Conservation (phyloP, 1,140 invertebrate species). For the Oncopodura yosiiana region DNA sequence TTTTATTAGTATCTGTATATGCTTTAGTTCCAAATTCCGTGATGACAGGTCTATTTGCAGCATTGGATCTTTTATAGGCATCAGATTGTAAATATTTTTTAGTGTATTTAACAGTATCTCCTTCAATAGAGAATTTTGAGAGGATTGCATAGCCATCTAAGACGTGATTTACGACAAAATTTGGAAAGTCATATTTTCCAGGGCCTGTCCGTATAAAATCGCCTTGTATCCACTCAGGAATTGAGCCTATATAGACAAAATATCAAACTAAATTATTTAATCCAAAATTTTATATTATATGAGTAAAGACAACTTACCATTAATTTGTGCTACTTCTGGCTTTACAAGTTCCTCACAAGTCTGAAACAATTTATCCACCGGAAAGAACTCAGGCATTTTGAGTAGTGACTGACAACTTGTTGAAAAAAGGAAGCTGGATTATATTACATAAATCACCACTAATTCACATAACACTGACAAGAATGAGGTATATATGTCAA, state of each 20-base stretch:
- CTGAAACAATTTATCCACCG: slow-evolving; percentile 15
- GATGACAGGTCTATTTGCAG: slow-evolving; percentile 16
- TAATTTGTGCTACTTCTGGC: slow-evolving; percentile 21
- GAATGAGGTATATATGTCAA: neutral
- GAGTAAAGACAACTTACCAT: slow-evolving; percentile 14
- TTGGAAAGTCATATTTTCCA: neutral
- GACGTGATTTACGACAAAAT: neutral
- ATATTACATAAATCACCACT: neutral
- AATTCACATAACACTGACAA: neutral
- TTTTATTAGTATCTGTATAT: slow-evolving; percentile 11
- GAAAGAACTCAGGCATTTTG: slow-evolving; percentile 15
- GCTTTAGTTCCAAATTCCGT: slow-evolving; percentile 18
- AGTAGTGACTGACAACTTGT: neutral
- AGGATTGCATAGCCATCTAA: neutral
- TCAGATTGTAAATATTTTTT: slow-evolving; percentile 21
- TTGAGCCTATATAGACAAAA: neutral
- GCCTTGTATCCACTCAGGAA: neutral
- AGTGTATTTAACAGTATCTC: slow-evolving; percentile 13
- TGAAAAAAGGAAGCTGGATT: neutral
- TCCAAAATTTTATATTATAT: neutral
- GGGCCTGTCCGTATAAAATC: neutral
- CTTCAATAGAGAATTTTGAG: neutral
- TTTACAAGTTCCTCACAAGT: slow-evolving; percentile 5
- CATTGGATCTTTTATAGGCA: slow-evolving; percentile 14
- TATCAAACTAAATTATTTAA: neutral